Percentiles rank a stretch among this genome's conserved stretches.
These are phyloP conservation scores for Harpalus rubripes DNA, from an alignment of 2,888 invertebrate species.

Conservation along the genomic window DNA sequence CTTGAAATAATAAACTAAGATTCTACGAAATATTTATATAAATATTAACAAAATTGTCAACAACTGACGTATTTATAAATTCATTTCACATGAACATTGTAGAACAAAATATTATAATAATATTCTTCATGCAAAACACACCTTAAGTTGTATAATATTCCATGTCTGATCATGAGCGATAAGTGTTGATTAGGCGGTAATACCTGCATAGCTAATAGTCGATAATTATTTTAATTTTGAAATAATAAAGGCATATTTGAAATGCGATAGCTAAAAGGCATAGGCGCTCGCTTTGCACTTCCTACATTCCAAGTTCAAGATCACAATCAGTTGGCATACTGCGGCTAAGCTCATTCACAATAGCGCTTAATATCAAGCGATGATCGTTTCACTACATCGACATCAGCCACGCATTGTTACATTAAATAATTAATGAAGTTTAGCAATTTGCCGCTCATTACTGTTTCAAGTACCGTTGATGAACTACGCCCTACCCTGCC, in stretches of 20 bases:
- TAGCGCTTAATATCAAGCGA: conserved; percentile 43
- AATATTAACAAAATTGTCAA: too few relatives aligned
- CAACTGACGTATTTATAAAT: too few relatives aligned
- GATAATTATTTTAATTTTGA: not conserved
- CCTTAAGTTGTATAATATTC: not conserved
- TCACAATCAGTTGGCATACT: conserved; percentile 31
- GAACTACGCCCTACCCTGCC: conserved; percentile 30
- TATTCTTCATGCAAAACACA: not conserved
- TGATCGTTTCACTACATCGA: conserved; percentile 10
- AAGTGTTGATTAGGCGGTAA: not conserved
- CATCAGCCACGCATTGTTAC: conserved; percentile 46
- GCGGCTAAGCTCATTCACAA: conserved; percentile 30
- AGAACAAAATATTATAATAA: not conserved
- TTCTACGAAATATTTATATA: too few relatives aligned
- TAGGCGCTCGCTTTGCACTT: not conserved
- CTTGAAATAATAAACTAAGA: too few relatives aligned
- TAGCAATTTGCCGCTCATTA: conserved; percentile 31
- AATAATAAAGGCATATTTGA: not conserved
- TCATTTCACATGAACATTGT: too few relatives aligned
- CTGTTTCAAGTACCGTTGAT: conserved; percentile 43
- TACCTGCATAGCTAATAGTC: not conserved
- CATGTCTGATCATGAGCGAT: not conserved
- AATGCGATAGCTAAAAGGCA: not conserved
- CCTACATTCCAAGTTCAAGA: conserved; percentile 41
- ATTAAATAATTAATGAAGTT: conserved; percentile 48